Evolutionary conservation across 2,113 vertebrate species (phyloP).

Genomic region (Prunella fulvescens): DNA sequence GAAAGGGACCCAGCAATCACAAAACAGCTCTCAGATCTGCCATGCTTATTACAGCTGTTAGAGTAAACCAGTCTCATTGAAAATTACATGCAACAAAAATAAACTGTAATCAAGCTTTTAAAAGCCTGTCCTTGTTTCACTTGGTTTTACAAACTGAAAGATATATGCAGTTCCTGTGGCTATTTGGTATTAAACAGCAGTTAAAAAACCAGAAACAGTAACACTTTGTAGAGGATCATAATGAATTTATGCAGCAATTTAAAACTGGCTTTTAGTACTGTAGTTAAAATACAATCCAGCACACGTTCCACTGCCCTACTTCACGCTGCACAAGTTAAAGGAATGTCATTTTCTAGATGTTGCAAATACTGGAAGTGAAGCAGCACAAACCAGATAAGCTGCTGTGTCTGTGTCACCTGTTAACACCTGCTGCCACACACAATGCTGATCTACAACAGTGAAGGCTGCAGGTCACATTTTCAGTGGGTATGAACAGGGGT

Average conservation of each 20-base stretch:
- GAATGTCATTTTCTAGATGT: background rate
- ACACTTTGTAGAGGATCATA: background rate
- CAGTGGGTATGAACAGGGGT: background rate
- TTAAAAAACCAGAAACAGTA: background rate
- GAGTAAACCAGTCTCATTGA: conserved; percentile 2
- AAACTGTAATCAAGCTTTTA: conserved; percentile 46
- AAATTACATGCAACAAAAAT: conserved; percentile 39
- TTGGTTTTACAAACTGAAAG: background rate
- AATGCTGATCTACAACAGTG: background rate
- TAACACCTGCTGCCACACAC: background rate
- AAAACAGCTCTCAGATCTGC: conserved; percentile 34
- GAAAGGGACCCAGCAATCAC: conserved; percentile 22
- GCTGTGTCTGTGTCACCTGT: background rate
- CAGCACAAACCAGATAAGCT: background rate
- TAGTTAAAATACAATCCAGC: background rate
- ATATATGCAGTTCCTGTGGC: background rate
- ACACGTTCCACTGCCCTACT: background rate
- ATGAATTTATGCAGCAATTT: background rate
- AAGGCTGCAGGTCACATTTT: background rate
- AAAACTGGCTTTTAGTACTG: background rate
- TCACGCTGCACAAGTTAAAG: background rate
- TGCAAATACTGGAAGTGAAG: background rate
- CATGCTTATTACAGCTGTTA: conserved; percentile 18
- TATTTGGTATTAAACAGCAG: background rate
- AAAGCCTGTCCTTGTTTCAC: background rate